These are phyloP conservation scores for Sthenelais limicola DNA, from an alignment of 2,888 invertebrate genomes.

Conservation along the genomic window DNA sequence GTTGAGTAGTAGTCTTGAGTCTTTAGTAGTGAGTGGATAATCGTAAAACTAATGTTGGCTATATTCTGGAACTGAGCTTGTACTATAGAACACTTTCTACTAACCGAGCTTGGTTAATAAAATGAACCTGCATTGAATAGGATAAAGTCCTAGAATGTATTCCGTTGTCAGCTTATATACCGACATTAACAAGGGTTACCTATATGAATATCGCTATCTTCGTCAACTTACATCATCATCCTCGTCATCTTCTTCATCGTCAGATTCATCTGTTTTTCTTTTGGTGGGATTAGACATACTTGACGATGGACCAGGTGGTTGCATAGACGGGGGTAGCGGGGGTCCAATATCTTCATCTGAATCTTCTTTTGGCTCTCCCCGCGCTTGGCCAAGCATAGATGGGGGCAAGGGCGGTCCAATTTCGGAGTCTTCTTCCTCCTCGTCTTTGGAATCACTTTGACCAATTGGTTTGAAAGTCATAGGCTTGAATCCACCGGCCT, in stretches of 20 bases:
- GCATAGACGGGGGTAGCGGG: conserved; percentile 47
- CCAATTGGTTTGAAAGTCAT: not conserved
- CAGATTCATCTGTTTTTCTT: conserved; percentile 4
- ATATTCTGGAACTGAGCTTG: no score
- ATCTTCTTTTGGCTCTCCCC: conserved; percentile 31
- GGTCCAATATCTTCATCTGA: conserved; percentile 55
- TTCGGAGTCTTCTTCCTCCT: conserved; percentile 23
- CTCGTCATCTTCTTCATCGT: conserved; percentile 61
- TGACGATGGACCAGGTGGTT: conserved; percentile 52
- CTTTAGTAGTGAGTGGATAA: no score
- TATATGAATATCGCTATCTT: not conserved
- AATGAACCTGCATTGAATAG: no score
- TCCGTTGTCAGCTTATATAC: not conserved
- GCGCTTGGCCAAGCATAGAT: conserved; percentile 6
- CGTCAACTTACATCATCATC: conserved; percentile 52
- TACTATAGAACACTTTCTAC: no score
- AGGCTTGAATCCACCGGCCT: conserved; percentile 5
- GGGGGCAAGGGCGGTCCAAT: not conserved
- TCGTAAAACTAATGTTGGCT: no score
- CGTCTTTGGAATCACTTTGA: not conserved
- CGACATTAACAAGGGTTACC: not conserved
- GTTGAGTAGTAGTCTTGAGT: no score
- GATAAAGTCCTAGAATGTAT: not conserved
- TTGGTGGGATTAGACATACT: conserved; percentile 46
- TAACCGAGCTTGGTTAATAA: no score